phyloP scores from a whole-genome alignment of 2,797 vertebrate species.

The Fistularia tabacaria region DNA sequence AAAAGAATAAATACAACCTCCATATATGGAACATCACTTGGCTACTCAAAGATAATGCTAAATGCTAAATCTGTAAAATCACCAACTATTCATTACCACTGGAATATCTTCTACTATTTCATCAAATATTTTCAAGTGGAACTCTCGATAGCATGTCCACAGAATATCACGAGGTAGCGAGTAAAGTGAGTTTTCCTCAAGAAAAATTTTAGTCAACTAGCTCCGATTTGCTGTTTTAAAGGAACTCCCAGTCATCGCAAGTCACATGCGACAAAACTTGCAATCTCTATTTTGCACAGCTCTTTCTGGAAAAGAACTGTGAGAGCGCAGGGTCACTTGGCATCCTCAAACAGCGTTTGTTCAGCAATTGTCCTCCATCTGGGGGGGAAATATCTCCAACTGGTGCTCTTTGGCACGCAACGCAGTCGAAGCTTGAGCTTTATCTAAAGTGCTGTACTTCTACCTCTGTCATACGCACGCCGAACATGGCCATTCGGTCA shows the following conservation, averaged over 20 bases:
- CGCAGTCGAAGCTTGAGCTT: slow-evolving; percentile 24
- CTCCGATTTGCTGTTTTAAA: too few species aligned
- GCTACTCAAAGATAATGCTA: slow-evolving; percentile 2
- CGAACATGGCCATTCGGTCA: slow-evolving; percentile 18
- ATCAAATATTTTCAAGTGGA: too few species aligned
- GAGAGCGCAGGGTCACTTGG: slow-evolving; percentile 1
- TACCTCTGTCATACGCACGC: slow-evolving; percentile 4
- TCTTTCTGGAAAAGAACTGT: too few species aligned
- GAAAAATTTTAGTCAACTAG: too few species aligned
- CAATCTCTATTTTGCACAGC: too few species aligned
- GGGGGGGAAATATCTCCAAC: slow-evolving; percentile 22
- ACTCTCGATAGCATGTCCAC: too few species aligned
- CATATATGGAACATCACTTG: neutral
- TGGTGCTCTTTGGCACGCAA: slow-evolving; percentile 43
- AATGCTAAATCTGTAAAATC: neutral
- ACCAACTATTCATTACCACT: too few species aligned
- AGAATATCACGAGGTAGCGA: too few species aligned
- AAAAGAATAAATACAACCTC: neutral
- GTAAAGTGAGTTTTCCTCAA: too few species aligned
- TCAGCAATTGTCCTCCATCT: slow-evolving; percentile 17
- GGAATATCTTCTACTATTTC: too few species aligned
- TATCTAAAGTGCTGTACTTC: slow-evolving; percentile 14
- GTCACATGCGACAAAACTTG: too few species aligned
- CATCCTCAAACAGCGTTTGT: slow-evolving; percentile 25
- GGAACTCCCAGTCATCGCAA: too few species aligned